A percentile compares a stretch with the other conserved stretches of the same genome.
phyloP scores from a whole-genome alignment of 92 coral and sea anemone genomes.

The Palythoa caribaeorum region DNA sequence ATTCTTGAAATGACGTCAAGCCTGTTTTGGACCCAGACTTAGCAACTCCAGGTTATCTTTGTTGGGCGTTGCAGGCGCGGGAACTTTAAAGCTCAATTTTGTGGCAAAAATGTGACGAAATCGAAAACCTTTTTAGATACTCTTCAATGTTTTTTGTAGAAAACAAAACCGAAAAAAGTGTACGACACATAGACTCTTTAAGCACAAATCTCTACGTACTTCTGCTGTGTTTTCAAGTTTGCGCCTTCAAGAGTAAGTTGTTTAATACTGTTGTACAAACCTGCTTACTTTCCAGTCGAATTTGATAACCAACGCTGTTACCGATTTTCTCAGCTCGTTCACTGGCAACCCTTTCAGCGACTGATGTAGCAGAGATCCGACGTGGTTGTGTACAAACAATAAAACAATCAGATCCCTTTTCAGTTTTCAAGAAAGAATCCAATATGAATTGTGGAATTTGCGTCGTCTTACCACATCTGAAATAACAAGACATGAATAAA shows the following conservation, averaged over 20 bases:
- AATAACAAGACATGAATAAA: neutral
- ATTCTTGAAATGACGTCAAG: no score
- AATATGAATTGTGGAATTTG: constrained; percentile 91
- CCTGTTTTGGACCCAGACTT: no score
- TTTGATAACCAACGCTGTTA: constrained; percentile 83
- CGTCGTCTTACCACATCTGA: constrained; percentile 90
- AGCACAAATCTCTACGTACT: neutral
- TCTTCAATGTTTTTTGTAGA: no score
- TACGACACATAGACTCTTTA: no score
- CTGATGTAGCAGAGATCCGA: constrained; percentile 87
- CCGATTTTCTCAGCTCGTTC: constrained; percentile 89
- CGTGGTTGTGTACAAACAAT: constrained; percentile 89
- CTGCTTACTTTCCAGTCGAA: constrained; percentile 89
- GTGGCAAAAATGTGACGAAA: no score
- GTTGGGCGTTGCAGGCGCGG: no score
- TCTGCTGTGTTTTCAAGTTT: neutral
- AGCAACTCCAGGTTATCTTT: no score
- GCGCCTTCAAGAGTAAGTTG: neutral
- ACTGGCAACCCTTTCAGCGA: constrained; percentile 85
- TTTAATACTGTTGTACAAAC: constrained; percentile 26
- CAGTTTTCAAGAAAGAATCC: constrained; percentile 58
- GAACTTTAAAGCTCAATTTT: no score
- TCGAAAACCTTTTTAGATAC: no score
- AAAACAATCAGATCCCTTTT: constrained; percentile 78
- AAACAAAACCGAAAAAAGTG: no score